Percentiles rank a stretch among this genome's conserved stretches.
Conservation (phyloP, 2,888 invertebrate species). For the Gryllus longicercus region DNA sequence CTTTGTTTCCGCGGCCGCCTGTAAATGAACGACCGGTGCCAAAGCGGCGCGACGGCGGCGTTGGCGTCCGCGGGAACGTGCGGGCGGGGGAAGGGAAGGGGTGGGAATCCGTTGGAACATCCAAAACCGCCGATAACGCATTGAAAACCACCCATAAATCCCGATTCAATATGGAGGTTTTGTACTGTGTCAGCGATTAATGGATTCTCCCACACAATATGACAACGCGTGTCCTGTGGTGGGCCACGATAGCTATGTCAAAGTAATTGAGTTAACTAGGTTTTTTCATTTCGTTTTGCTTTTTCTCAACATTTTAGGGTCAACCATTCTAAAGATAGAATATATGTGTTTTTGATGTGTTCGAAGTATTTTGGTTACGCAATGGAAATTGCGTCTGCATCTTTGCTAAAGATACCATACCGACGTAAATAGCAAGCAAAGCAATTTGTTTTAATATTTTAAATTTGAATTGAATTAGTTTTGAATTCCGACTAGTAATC, state of each 20-base stretch:
- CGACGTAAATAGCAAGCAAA: too few relatives aligned
- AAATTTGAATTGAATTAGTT: too few relatives aligned
- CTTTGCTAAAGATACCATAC: too few relatives aligned
- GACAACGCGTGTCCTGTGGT: neutral
- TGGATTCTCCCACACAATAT: slow-evolving; percentile 2
- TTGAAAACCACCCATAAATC: slow-evolving; percentile 8
- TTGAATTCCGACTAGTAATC: too few relatives aligned
- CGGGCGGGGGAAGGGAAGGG: neutral
- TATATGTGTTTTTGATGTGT: too few relatives aligned
- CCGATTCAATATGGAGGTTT: neutral
- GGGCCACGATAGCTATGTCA: neutral
- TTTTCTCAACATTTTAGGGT: too few relatives aligned
- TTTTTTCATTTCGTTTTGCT: too few relatives aligned
- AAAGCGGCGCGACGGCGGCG: neutral
- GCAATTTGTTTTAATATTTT: too few relatives aligned
- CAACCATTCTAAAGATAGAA: too few relatives aligned
- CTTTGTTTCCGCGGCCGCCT: neutral
- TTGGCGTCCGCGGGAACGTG: neutral
- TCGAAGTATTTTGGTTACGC: too few relatives aligned
- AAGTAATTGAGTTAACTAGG: neutral
- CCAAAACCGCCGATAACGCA: slow-evolving; percentile 17
- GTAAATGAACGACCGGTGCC: neutral
- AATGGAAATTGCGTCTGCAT: too few relatives aligned
- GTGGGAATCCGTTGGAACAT: neutral
- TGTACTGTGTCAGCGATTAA: slow-evolving; percentile 8